Percentiles rank a stretch among this genome's conserved stretches.
These are phyloP conservation scores for Chloroclystis v-ata DNA, from an alignment of 2,888 invertebrate species.

Conservation along the genomic window DNA sequence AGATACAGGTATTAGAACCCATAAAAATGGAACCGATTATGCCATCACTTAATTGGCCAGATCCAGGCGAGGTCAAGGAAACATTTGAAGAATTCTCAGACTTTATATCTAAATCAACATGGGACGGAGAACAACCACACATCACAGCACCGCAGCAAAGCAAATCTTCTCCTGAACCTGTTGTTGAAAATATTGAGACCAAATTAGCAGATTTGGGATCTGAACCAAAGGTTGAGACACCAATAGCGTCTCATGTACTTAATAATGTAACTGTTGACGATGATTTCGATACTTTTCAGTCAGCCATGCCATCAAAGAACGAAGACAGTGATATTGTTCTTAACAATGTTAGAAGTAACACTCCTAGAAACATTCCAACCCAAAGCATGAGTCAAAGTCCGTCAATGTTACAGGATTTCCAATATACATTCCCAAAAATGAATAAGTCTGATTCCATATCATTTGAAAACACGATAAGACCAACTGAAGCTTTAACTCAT, in stretches of 20 bases:
- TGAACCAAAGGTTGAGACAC: conserved; percentile 11
- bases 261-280: conserved; percentile 45
- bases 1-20: conserved; percentile 63
- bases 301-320: conserved; percentile 48
- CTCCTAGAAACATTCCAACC: conserved; percentile 31
- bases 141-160: conserved; percentile 17
- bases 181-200: conserved; percentile 17
- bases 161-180: conserved; percentile 13
- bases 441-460: conserved; percentile 52
- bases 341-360: conserved; percentile 25
- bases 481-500: conserved; percentile 38
- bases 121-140: conserved; percentile 30
- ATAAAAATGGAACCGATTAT: conserved; percentile 61
- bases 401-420: conserved; percentile 30
- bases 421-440: conserved; percentile 37
- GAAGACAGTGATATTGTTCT: conserved; percentile 27
- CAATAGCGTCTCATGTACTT: conserved; percentile 12
- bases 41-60: conserved; percentile 73
- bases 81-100: conserved; percentile 69
- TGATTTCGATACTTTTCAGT: conserved; percentile 71
- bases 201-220: conserved; percentile 19
- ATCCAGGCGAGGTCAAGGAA: conserved; percentile 69
- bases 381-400: conserved; percentile 26
- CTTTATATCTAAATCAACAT: conserved; percentile 52
- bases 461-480: conserved; percentile 35